A percentile compares a stretch with the other conserved stretches of the same genome.
Evolutionary conservation across 2,888 invertebrate species (phyloP).

Genomic region (Girardia tigrina): DNA sequence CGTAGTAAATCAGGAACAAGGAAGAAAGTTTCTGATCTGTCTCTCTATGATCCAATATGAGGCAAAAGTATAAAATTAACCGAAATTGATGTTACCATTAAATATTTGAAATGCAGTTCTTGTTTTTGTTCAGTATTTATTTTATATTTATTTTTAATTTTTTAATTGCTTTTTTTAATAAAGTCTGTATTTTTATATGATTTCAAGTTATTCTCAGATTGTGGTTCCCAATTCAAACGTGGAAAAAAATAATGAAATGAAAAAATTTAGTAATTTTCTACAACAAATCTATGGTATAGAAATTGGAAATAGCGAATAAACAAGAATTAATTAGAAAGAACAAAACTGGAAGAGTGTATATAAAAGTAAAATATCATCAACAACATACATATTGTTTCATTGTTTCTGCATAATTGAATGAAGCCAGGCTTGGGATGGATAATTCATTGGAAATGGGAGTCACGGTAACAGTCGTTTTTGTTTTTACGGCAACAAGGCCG

Average conservation of each 20-base stretch:
- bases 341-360: background rate
- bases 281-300: background rate
- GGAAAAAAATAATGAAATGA: background rate
- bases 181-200: no score
- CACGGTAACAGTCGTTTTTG: slow-evolving; percentile 13
- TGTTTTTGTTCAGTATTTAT: no score
- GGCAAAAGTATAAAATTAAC: no score
- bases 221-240: no score
- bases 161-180: no score
- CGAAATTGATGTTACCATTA: no score
- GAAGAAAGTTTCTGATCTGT: no score
- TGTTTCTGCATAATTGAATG: slow-evolving; percentile 13
- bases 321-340: background rate
- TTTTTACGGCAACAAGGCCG: background rate
- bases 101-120: no score
- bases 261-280: background rate
- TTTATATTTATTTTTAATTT: no score
- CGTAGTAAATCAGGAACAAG: no score
- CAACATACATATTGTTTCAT: slow-evolving; percentile 3
- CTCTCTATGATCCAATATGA: no score
- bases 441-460: background rate
- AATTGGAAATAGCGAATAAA: background rate
- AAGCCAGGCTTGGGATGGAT: background rate
- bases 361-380: background rate
- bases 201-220: no score